Evolutionary conservation across 2,888 invertebrate species (phyloP), one percentile per base, ranked within the genome.

Genomic region (Pyrrhia umbra): DNA sequence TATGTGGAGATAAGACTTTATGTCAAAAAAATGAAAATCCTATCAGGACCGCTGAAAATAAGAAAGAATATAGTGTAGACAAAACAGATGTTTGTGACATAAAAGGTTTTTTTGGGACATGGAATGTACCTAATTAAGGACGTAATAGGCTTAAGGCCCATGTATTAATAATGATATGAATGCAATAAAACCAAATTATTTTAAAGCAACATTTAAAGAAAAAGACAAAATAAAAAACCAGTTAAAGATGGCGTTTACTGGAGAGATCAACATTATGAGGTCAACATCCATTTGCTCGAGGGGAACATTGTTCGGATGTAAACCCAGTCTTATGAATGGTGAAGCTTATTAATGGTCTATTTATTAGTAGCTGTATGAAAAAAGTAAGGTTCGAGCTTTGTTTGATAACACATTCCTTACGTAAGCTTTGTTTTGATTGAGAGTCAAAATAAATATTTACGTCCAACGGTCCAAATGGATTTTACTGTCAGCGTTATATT

Each of bases 341-440:
- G 20, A 34, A 65, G 30, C 46, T 57, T 37, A 27, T 34, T 21
- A 47, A n/a, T 54, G 16, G 45, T 9, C 16, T 6, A 46, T 47
- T 39, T 50, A 45, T 25, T 61, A 34, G 6, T 20, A 49, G 34
- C 37, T 45, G n/a, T 39, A 9, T 45, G 34, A 46, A 56, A 49
- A 51, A 23, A 2, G 40, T 39, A 30, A 50, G 64, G 25, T 58
- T 42, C 6, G 21, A 43, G 55, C 16, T 61, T 74, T 75, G 50
- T 73, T 75, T 65, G 58, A 58, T 58, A 71, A 58, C 54, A 75
- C 45, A 45, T 61, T 62, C 27, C 23, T 64, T 63, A 50, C 34
- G 55, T 39, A 51, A 9, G 56, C 60, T 58, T 75, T 74, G 71
- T 74, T 75, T 58, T 74, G 76, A 52, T 70, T 42, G 52, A 37